phyloP scores from a whole-genome alignment of 1,140 invertebrate species.

The Achroia grisella region DNA sequence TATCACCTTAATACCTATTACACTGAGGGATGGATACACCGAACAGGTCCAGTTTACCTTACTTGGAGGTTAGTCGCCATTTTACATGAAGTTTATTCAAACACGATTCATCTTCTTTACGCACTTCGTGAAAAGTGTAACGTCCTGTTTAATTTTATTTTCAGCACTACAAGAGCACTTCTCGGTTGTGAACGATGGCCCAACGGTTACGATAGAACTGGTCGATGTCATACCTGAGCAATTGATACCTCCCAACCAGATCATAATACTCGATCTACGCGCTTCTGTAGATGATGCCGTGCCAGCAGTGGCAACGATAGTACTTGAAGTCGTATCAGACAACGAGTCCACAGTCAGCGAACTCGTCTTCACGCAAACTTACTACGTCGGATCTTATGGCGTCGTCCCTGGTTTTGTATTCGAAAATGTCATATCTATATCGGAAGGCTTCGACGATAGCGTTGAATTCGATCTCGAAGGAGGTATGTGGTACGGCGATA shows the following conservation, averaged over 20 bases:
- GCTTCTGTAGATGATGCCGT: slow-evolving; percentile 3
- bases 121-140: too few relatives aligned
- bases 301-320: slow-evolving; percentile 6
- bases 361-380: slow-evolving; percentile 9
- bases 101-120: too few relatives aligned
- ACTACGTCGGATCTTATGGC: slow-evolving; percentile 18
- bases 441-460: slow-evolving; percentile 10
- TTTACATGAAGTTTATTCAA: too few relatives aligned
- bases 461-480: slow-evolving; percentile 19
- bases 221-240: slow-evolving; percentile 5
- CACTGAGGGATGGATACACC: slow-evolving; percentile 17
- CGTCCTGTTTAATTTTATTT: neutral
- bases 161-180: slow-evolving; percentile 10
- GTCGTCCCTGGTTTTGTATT: slow-evolving; percentile 9
- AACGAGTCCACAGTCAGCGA: neutral
- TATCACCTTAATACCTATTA: slow-evolving; percentile 15
- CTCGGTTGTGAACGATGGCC: neutral
- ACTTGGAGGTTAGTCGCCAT: slow-evolving; percentile 15
- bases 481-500: too few relatives aligned
- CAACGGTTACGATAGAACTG: slow-evolving; percentile 1
- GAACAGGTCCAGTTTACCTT: slow-evolving; percentile 15
- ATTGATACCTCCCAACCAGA: slow-evolving; percentile 4
- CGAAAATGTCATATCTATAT: slow-evolving; percentile 10
- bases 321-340: slow-evolving; percentile 5
- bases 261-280: slow-evolving; percentile 12